Evolutionary conservation across 2,113 vertebrate species (phyloP).

Genomic region (Eidolon helvum): DNA sequence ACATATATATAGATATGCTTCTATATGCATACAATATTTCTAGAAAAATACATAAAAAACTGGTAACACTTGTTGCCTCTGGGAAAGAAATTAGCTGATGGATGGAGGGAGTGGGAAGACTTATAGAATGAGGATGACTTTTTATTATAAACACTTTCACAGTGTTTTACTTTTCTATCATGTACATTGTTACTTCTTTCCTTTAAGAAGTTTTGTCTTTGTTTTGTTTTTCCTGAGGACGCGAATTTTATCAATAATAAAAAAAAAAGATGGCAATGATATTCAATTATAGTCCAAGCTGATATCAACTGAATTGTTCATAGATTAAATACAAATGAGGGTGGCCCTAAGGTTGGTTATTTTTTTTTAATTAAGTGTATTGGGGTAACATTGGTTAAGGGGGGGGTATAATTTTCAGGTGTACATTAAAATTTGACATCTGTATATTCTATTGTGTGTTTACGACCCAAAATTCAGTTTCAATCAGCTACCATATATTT

Average conservation of each 20-base stretch:
- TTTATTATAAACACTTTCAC: background rate
- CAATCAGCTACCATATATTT: no score
- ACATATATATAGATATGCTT: no score
- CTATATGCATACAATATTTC: background rate
- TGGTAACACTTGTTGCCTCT: background rate
- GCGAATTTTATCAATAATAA: constrained; percentile 15
- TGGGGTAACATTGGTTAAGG: no score
- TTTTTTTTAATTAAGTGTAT: background rate
- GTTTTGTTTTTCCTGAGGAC: constrained; percentile 10
- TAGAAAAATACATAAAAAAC: background rate
- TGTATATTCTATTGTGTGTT: no score
- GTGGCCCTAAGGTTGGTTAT: background rate
- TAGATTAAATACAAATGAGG: background rate
- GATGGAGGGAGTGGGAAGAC: background rate
- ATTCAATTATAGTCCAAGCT: background rate
- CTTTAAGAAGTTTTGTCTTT: background rate
- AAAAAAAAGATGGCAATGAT: background rate
- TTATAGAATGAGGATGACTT: background rate
- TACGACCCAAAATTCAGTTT: no score
- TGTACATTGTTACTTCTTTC: background rate
- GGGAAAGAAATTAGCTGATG: background rate
- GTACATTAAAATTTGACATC: no score
- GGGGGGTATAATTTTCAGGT: no score
- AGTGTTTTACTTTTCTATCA: background rate
- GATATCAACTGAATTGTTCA: background rate